Percentiles rank a stretch among this genome's conserved stretches.
phyloP scores from a whole-genome alignment of 2,888 invertebrate species.

The Laspeyria flexula region DNA sequence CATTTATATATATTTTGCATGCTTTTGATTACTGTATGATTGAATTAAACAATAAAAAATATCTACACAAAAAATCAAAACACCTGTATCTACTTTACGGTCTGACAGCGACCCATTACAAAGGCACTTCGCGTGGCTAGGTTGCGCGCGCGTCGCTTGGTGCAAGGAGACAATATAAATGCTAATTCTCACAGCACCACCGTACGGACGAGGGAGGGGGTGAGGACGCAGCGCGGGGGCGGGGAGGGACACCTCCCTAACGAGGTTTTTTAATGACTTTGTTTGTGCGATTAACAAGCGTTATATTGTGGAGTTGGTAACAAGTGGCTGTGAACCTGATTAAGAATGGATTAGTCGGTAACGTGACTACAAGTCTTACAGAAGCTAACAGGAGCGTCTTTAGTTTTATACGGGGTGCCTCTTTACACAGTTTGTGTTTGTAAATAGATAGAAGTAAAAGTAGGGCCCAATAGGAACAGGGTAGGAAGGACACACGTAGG shows the following conservation, averaged over 20 bases:
- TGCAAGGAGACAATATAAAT: conserved; percentile 59
- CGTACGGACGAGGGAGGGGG: conserved; percentile 3
- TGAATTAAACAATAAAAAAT: not conserved
- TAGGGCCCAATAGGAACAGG: too few species aligned
- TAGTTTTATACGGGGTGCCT: too few species aligned
- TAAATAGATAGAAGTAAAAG: too few species aligned
- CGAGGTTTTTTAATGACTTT: conserved; percentile 61
- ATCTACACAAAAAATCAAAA: not conserved
- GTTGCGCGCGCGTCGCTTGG: conserved; percentile 49
- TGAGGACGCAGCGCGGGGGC: not conserved
- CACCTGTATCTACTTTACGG: conserved; percentile 8
- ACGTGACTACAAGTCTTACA: not conserved
- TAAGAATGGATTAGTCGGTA: not conserved
- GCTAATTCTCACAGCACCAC: conserved; percentile 47
- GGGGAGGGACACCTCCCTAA: conserved; percentile 25
- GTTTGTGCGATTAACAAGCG: conserved; percentile 51
- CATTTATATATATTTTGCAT: too few species aligned
- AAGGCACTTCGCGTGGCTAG: conserved; percentile 28
- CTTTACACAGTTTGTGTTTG: too few species aligned
- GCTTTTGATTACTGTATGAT: too few species aligned
- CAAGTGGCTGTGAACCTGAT: conserved; percentile 2
- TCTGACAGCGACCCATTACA: conserved; percentile 23
- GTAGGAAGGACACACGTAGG: too few species aligned
- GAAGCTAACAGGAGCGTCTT: not conserved
- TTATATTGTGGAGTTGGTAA: not conserved